Base-by-base conservation (phyloP, 2,888 invertebrate species). In the Athetis lepigone region DNA sequence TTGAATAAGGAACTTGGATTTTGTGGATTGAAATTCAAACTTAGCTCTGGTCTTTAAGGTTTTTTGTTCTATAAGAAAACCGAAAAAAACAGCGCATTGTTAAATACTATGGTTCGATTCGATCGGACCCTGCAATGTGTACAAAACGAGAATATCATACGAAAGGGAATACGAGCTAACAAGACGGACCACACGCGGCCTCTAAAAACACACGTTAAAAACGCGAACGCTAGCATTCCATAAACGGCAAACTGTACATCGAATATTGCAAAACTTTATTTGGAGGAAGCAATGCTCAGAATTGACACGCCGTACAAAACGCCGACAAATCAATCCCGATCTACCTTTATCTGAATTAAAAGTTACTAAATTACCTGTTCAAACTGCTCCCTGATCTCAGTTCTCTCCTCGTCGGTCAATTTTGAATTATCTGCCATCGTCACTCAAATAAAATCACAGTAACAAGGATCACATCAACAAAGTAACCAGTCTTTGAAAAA, bases 351-450 rank as follows among this genome's bases (percentile, higher is more conserved):
- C 21, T 68, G 54, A 64, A 66, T 65, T 51, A 64, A 76, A 68
- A 61, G 46, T 67, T 25, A 37, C 57, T 50, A 95, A 79, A 77
- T 75, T 95, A 97, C 97, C 95, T 96, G 96, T 82, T 95, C 95
- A 88, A 97, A 97, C 88, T 97, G 97, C 92, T 97, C 97, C 85
- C 96, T 95, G 85, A 98, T 96, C 93, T 98, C 98, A 70, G 96
- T 93, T 82, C 96, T 95, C 93, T 97, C 97, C 86, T 97, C 97
- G 63, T 95, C 95, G 66, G 96, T 96, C 86, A 97, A 91, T 90
- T 95, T 95, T 78, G 95, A 91, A 89, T 95, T 94, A 87, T 95
- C 94, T 89, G 95, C 92, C 95, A 95, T 95, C 77, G 87, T 92
- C 86, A 85, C 90, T 85, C 84, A 84, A 81, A 82, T 88, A 84